Base-by-base conservation (phyloP, 2,888 invertebrate species). In the Thymelicus acteon region DNA sequence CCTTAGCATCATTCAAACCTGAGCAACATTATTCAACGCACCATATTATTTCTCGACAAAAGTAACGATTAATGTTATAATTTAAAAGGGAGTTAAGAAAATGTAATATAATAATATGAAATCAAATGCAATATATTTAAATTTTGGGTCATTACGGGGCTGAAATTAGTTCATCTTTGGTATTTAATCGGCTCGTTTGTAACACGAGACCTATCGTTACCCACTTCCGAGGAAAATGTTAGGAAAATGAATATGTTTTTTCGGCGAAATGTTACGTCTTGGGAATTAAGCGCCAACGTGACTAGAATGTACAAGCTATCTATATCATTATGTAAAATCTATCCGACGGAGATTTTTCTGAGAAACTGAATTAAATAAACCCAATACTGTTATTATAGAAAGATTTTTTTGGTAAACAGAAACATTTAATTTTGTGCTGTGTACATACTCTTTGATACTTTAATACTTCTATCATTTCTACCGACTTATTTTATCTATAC, bases 241-340 rank as follows among this genome's bases (percentile, higher is more conserved):
- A 63, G 63, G 69, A 69, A 58, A 63, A 52, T 63, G 39, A 69
- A 69, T 68, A 67, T 72, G 67, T 73, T 72, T 37, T 52, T 73
- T 72, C 48, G 19, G 47, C 58, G 19, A 44, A 58, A 69, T 63
- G 62, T 62, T 61, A 63, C 63, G 44, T 58, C 62, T 63, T 63
- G 69, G 63, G 62, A 62, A 62, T 70, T 70, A 70, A 64, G 62
- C 62, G 47, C 24, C 57, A 58, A 73, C 72, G 72, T 74, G 72
- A 72, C 72, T 68, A 37, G 66, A 73, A 70, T 70, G 39, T 60
- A 37, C 48, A 58, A 60, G 39, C 4, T 49, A 64, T 70, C 40
- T 44, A 19, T 60, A 58, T 70, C 64, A 70, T 70, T 64, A 70
- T 70, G 70, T 58, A 64, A 70, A 70, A 70, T 70, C 48, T 48